Conservation (phyloP, 2,113 vertebrate genomes). For the Erinaceus europaeus region DNA sequence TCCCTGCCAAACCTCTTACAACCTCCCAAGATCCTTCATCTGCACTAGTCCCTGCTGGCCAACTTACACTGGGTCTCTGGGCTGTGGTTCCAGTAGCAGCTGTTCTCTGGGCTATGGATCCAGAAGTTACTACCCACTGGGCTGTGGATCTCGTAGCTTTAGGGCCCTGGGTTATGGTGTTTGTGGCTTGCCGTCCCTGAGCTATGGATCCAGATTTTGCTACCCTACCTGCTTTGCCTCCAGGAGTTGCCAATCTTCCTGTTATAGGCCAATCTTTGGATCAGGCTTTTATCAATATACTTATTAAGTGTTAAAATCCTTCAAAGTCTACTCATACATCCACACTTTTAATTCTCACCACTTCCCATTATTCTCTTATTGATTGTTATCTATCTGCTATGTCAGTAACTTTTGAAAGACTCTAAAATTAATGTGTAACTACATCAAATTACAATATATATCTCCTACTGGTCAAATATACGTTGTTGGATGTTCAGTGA, state of each 20-base stretch:
- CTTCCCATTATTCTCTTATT: too few species aligned
- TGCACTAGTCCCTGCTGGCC: neutral
- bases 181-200: neutral
- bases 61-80: neutral
- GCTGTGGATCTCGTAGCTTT: neutral
- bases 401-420: too few species aligned
- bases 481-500: too few species aligned
- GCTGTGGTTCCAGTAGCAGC: neutral
- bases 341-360: too few species aligned
- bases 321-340: too few species aligned
- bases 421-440: too few species aligned
- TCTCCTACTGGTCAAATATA: too few species aligned
- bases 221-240: neutral
- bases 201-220: neutral
- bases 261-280: neutral
- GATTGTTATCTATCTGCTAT: too few species aligned
- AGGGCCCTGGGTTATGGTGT: neutral
- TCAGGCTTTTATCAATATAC: too few species aligned
- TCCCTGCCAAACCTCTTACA: neutral
- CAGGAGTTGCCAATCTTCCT: neutral
- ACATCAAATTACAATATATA: too few species aligned
- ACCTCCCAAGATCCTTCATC: neutral
- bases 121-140: neutral
- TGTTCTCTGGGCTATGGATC: neutral
- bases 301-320: too few species aligned